Base-by-base conservation (phyloP, 2,113 vertebrate genomes). In the Apteryx mantelli region DNA sequence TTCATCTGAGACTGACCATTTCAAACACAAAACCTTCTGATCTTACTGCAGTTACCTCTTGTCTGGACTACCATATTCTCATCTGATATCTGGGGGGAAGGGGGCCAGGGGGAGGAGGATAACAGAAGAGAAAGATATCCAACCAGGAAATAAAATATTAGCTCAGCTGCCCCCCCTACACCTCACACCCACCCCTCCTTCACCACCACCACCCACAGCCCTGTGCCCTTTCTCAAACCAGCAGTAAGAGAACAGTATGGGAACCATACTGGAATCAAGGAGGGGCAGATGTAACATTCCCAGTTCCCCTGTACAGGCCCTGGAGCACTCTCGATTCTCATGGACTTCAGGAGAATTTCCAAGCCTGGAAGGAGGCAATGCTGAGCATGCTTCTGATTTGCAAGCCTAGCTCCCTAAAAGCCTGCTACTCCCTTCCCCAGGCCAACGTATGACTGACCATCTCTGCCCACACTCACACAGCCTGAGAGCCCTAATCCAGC, bases 111-210 rank as follows among this genome's bases (percentile, higher is more conserved):
- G 40, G 61, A 95, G 86, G 78, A 93, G 76, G 92, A 87, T 19
- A 18, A 58, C 56, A 85, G 40, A 25, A 89, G 61, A 90, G 48
- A 87, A 86, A 94, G 88, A 84, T 89, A 92, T 66, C 61, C 83
- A 71, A 22, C 46, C 91, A 69, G 53, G 32, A 42, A 83, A 56
- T 91, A 86, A 97, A 93, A 90, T 55, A 78, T 95, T 91, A 96
- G 92, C 83, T 92, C 96, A 97, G 94, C 95, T 95, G 95, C 89
- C 94, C 92, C 36, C 95, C 91, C 86, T 63, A 55, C 81, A 91
- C 69, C 85, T 86, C 79, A 87, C 50, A 63, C 14, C 1, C 55
- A 77, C 34, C 38, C 77, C 3, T 73, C 32, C 63, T 50, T 55
- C 79, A 94, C 58, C 68, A 60, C 56, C 17, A 10, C 53, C 25